These are phyloP conservation scores for Tenthredo livida DNA, from an alignment of 2,888 invertebrate genomes.

Conservation along the genomic window DNA sequence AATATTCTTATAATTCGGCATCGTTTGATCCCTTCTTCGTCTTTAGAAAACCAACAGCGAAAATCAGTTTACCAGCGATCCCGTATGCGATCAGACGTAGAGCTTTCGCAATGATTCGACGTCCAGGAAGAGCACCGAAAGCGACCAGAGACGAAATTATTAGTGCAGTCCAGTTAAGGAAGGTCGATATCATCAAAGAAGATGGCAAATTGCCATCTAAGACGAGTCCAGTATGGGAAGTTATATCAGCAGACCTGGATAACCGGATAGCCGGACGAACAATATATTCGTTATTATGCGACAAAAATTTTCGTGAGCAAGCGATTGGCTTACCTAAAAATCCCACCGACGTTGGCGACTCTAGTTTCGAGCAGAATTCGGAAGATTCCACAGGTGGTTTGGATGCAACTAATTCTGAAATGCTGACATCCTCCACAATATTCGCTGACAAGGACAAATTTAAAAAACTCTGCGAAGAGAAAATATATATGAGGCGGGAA, in stretches of 20 bases:
- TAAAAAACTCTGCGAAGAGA: background rate
- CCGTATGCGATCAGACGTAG: background rate
- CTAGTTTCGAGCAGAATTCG: background rate
- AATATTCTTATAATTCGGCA: background rate
- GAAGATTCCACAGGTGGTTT: background rate
- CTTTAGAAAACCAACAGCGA: background rate
- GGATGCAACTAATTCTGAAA: background rate
- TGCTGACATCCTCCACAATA: background rate
- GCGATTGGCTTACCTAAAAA: too few relatives aligned
- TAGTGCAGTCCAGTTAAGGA: background rate
- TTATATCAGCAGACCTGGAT: background rate
- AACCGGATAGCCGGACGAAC: background rate
- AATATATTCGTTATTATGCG: background rate
- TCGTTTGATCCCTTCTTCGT: background rate
- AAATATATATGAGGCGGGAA: background rate
- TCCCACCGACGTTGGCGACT: too few relatives aligned
- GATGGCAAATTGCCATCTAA: background rate
- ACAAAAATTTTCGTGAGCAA: background rate
- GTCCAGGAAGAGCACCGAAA: background rate
- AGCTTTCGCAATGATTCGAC: background rate
- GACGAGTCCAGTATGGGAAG: background rate
- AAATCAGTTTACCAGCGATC: background rate
- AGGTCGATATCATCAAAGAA: background rate
- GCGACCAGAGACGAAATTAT: background rate
- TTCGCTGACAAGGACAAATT: slow-evolving; percentile 9